Evolutionary conservation across 2,888 invertebrate genomes (phyloP).

Genomic region (Ichneumoninae sp.): DNA sequence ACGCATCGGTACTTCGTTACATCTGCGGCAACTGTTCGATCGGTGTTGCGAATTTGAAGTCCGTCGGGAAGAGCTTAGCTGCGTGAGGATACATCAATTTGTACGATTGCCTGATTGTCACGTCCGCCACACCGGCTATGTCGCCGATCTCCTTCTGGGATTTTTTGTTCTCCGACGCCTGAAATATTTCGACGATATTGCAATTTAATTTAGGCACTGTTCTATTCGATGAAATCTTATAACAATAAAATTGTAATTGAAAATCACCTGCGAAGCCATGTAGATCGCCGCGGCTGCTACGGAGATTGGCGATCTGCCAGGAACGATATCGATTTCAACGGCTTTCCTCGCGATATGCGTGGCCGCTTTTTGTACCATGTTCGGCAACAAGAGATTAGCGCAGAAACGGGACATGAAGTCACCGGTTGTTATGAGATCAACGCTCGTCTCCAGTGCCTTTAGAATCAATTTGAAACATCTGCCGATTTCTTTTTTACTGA

Average conservation of each 20-base stretch:
- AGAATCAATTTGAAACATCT: slow-evolving; percentile 98
- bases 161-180: slow-evolving; percentile 96
- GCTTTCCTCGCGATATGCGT: slow-evolving; percentile 98
- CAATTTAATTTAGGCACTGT: neutral
- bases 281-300: slow-evolving; percentile 99
- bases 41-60: slow-evolving; percentile 97
- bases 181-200: slow-evolving; percentile 50
- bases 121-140: slow-evolving; percentile 99
- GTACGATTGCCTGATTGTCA: slow-evolving; percentile 98
- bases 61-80: slow-evolving; percentile 96
- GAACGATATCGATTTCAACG: slow-evolving; percentile 98
- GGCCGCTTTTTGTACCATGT: slow-evolving; percentile 96
- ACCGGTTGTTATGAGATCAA: slow-evolving; percentile 98
- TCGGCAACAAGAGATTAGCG: slow-evolving; percentile 96
- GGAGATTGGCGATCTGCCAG: slow-evolving; percentile 98
- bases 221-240: neutral
- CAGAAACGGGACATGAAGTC: slow-evolving; percentile 99
- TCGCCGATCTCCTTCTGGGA: slow-evolving; percentile 99
- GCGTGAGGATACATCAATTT: slow-evolving; percentile 98
- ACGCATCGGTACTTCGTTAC: slow-evolving; percentile 83
- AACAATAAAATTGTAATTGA: slow-evolving; percentile 4
- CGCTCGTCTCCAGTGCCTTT: slow-evolving; percentile 97
- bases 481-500: slow-evolving; percentile 99
- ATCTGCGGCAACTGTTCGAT: slow-evolving; percentile 97
- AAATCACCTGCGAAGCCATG: slow-evolving; percentile 96